Base-by-base conservation (phyloP, 2,797 vertebrate genomes). In the Sebastes itinus region DNA sequence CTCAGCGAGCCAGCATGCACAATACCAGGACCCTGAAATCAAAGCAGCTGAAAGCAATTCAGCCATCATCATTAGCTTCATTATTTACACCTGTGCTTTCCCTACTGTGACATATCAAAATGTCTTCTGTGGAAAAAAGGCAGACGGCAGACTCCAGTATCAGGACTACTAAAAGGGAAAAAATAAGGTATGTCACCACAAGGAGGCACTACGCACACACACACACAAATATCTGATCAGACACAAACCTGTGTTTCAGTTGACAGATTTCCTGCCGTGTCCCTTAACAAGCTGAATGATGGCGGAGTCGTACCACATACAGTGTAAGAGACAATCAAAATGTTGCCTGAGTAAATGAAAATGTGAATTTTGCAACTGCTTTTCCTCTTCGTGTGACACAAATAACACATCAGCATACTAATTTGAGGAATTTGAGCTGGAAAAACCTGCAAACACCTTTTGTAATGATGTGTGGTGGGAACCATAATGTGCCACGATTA, bases 171-270 rank as follows among this genome's bases (percentile, higher is more conserved):
- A 2, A 3, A 60, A 13, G 9, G 2, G 27, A 22, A 22, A 25
- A 30, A 18, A 35, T 4, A 11, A 11, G 3, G 5, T 5, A 11
- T 18, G 25, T 33, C 4, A 23, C 90, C 92, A 92, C 88, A 68
- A 56, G 93, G 88, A 74, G 93, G 92, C 92, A 88, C 88, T 77
- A 59, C 74, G 67, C 54, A 30, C 88, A 56, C 85, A 92, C 66
- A 30, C 88, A 56, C 11, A 35, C 82, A 90, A 52, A 77, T 78
- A 16, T 46, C 2, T 28, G 13, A 28, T 64, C 12, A 54, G 14
- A n/a, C 13, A 46, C 18, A 55, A 14, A 2, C 59, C 6, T 11
- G 20, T n/a, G n/a, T 13, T 52, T 54, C 46, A 49, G 2, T 66
- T 23, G 12, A 32, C 28, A 71, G 2, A 42, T 75, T 71, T 75